phyloP scores from a whole-genome alignment of 2,113 vertebrate species.

The Marcusenius ussheri region DNA sequence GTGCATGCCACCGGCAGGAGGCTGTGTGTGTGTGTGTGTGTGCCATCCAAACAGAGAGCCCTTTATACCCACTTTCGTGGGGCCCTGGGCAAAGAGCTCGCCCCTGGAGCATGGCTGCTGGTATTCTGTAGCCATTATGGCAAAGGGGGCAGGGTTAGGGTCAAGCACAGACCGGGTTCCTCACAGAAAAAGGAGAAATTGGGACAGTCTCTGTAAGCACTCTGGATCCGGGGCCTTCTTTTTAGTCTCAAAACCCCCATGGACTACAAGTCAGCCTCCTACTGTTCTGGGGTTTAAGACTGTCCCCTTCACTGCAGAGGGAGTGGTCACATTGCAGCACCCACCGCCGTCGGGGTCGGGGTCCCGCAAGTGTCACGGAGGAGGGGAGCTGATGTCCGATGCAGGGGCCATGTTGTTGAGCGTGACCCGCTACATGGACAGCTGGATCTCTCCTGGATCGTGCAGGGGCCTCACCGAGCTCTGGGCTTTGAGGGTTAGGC shows the following conservation, averaged over 20 bases:
- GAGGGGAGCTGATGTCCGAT: background rate
- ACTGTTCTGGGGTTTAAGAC: conserved; percentile 11
- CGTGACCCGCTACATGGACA: background rate
- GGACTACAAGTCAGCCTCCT: conserved; percentile 18
- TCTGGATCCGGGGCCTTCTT: conserved; percentile 29
- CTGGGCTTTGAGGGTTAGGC: background rate
- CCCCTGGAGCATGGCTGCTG: conserved; percentile 62
- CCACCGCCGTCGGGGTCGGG: background rate
- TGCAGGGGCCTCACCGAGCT: background rate
- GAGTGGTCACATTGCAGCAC: background rate
- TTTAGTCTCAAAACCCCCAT: conserved; percentile 33
- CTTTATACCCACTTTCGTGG: conserved; percentile 70
- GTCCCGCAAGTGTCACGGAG: background rate
- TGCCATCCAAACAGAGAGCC: conserved; percentile 74
- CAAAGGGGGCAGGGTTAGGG: conserved; percentile 60
- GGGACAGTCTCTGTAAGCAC: conserved; percentile 30
- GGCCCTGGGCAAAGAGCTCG: conserved; percentile 66
- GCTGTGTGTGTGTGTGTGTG: conserved; percentile 16
- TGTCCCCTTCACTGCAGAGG: background rate
- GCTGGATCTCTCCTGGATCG: background rate
- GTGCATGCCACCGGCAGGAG: conserved; percentile 28
- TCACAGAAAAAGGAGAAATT: conserved; percentile 43
- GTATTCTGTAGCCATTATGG: conserved; percentile 58
- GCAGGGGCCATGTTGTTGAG: background rate
- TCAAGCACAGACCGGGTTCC: conserved; percentile 42